Evolutionary conservation across 2,113 vertebrate genomes (phyloP).

Genomic region (Pandion haliaetus): DNA sequence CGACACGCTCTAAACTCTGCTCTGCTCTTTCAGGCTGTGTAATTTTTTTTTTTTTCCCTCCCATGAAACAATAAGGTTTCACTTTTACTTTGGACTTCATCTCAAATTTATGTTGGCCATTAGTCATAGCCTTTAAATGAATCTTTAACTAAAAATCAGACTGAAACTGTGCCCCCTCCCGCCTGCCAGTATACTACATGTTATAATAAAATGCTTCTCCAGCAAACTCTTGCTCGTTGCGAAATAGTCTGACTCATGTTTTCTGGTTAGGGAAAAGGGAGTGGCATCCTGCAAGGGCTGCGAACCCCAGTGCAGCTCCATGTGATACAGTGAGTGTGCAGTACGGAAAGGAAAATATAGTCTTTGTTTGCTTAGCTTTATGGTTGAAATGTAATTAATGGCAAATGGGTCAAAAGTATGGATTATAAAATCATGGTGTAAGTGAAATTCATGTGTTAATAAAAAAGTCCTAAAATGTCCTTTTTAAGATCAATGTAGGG

Average conservation of each 20-base stretch:
- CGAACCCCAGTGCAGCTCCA: neutral
- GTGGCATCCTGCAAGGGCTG: slow-evolving; percentile 34
- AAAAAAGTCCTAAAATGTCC: neutral
- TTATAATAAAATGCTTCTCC: neutral
- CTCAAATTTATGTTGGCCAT: neutral
- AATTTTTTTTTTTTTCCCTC: neutral
- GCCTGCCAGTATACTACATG: neutral
- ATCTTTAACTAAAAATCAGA: neutral
- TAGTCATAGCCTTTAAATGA: neutral
- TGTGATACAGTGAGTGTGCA: neutral
- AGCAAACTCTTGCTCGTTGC: slow-evolving; percentile 7
- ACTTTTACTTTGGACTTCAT: slow-evolving; percentile 24
- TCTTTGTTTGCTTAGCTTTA: neutral
- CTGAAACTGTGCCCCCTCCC: neutral
- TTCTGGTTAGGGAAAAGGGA: slow-evolving; percentile 40
- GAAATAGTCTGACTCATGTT: slow-evolving; percentile 43
- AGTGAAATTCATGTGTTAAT: neutral
- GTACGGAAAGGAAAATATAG: neutral
- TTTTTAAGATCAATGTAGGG: neutral
- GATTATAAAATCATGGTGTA: neutral
- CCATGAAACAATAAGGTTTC: slow-evolving; percentile 13
- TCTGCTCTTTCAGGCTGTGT: neutral
- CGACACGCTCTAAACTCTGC: neutral
- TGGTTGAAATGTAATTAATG: neutral
- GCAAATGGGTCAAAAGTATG: neutral